Base-by-base conservation (phyloP, 2,888 invertebrate species). In the Cynaeus angustus region DNA sequence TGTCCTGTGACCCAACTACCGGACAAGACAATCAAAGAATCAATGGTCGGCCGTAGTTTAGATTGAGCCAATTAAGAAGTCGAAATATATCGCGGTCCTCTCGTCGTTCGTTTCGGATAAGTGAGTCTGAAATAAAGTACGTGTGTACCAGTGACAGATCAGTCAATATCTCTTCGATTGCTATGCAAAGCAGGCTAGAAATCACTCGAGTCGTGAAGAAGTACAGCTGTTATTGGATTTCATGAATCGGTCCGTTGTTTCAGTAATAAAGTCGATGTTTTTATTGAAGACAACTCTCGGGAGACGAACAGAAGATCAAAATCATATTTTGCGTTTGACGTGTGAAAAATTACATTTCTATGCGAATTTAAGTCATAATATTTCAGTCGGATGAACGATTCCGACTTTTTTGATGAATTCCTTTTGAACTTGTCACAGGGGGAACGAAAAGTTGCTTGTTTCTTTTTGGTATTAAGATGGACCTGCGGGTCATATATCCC, bases 151-250 rank as follows among this genome's bases (percentile, higher is more conserved):
- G 72, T 76, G 77, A 77, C 76, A 76, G 78, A 78, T 77, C 76
- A 77, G 77, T 77, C 78, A 77, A 78, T 78, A 78, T 78, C 73
- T 73, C 56, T 71, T 71, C 76, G 79, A 80, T 79, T 78, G 77
- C 74, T 81, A 82, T 82, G 81, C 80, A 83, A 82, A 83, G 78
- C 80, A 80, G 81, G 78, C 78, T 72, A 80, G 82, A 81, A 82
- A 83, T 83, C 82, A 82, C 80, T 80, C 80, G 78, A 73, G 76
- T 74, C 77, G 78, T 81, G 80, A 80, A 81, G 81, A 80, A 81
- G 80, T 82, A 81, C 81, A 80, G 77, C 79, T 79, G 82, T 83
- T 83, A 83, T 83, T 82, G 83, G 83, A 83, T 83, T 82, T 80
- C 81, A 81, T 80, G 81, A 82, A 80, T 82, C 79, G 79, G 71